Percentiles rank a stretch among this genome's conserved stretches.
Conservation (phyloP, 2,113 vertebrate species). For the Gasterosteus aculeatus region DNA sequence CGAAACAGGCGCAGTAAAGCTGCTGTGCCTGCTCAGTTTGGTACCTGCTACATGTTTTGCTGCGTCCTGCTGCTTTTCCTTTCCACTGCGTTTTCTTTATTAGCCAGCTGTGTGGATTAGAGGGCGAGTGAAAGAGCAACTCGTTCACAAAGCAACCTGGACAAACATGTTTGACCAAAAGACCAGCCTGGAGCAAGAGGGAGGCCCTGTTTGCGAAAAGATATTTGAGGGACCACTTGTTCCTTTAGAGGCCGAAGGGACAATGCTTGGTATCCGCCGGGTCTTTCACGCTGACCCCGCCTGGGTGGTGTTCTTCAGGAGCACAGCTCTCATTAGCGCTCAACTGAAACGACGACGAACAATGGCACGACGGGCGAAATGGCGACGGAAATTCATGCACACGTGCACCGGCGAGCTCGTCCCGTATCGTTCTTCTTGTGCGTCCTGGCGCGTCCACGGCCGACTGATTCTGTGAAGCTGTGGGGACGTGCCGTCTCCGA, state of each 20-base stretch:
- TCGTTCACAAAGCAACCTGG: constrained; percentile 54
- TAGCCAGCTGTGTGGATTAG: constrained; percentile 38
- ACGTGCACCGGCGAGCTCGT: constrained; percentile 21
- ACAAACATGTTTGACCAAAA: constrained; percentile 60
- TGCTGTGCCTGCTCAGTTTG: constrained; percentile 6
- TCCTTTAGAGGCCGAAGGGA: constrained; percentile 44
- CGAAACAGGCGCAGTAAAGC: constrained; percentile 20
- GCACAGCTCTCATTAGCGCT: constrained; percentile 62
- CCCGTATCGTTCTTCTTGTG: constrained; percentile 44
- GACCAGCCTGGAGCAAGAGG: constrained; percentile 21
- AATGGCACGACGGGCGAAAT: constrained; percentile 24
- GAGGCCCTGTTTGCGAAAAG: constrained; percentile 43
- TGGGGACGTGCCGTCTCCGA: constrained; percentile 10
- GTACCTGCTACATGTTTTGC: constrained; percentile 41
- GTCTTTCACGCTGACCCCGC: constrained; percentile 53
- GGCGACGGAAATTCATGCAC: constrained; percentile 27
- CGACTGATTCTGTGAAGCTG: constrained; percentile 56
- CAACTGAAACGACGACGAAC: constrained; percentile 38
- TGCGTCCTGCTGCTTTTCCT: constrained; percentile 47
- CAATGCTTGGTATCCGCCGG: constrained; percentile 55
- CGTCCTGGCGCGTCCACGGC: constrained; percentile 35
- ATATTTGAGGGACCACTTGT: constrained; percentile 59
- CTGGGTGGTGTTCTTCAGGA: constrained; percentile 36
- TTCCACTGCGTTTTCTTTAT: constrained; percentile 37
- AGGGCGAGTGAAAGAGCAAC: constrained; percentile 47